phyloP scores from a whole-genome alignment of 2,113 vertebrate species.

The Origma solitaria region DNA sequence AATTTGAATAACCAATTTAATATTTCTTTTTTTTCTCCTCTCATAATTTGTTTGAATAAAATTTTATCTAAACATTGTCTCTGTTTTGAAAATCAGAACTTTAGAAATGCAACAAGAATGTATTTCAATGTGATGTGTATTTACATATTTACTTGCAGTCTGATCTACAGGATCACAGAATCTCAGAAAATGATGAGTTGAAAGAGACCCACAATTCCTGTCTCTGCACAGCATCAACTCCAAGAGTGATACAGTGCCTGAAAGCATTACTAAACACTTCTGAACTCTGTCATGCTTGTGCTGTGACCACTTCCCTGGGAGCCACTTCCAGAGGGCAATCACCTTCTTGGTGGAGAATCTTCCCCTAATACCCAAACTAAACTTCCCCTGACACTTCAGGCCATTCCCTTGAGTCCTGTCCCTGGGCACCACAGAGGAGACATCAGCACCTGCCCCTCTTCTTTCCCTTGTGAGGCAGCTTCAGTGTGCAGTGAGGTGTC shows the following conservation, averaged over 20 bases:
- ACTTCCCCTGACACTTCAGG: not conserved
- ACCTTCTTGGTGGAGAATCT: not conserved
- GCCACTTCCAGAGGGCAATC: accelerated
- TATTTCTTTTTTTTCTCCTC: not conserved
- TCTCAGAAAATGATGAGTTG: not conserved
- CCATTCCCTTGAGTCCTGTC: not conserved
- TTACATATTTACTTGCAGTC: not conserved
- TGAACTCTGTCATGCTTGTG: not conserved
- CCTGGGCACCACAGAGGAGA: not conserved
- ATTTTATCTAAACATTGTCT: not conserved
- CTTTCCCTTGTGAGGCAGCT: no score
- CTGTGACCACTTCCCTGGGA: not conserved
- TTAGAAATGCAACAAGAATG: not conserved
- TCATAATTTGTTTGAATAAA: not conserved
- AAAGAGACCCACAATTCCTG: not conserved
- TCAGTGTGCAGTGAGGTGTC: not conserved
- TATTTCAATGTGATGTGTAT: not conserved
- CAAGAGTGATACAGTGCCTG: not conserved
- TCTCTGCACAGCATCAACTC: not conserved
- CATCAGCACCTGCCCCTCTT: not conserved
- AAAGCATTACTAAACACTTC: not conserved
- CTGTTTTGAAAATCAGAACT: not conserved
- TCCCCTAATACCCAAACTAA: not conserved
- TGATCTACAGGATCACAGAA: not conserved
- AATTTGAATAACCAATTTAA: not conserved